Conservation (phyloP, 1,140 invertebrate genomes). For the Eumaeus atala region DNA sequence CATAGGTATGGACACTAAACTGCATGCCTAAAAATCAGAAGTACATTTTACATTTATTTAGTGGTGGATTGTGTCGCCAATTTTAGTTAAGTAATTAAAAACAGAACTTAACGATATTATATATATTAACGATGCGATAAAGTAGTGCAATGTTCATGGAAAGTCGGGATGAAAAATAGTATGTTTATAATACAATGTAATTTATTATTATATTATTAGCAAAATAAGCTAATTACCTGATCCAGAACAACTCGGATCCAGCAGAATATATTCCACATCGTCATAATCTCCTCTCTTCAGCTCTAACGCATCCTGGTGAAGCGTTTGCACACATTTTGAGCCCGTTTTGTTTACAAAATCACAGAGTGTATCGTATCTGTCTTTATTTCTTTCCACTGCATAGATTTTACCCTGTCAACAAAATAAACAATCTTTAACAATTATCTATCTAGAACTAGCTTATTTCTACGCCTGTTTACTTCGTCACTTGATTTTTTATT, state of each 20-base stretch:
- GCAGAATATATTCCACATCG: slow-evolving; percentile 90
- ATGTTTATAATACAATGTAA: too few relatives aligned
- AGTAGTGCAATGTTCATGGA: too few relatives aligned
- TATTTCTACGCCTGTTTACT: too few relatives aligned
- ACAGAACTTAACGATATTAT: too few relatives aligned
- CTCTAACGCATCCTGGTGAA: slow-evolving; percentile 83
- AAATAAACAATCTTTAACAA: background rate
- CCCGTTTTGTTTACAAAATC: slow-evolving; percentile 78
- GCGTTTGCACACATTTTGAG: slow-evolving; percentile 79
- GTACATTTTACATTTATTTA: too few relatives aligned
- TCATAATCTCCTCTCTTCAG: slow-evolving; percentile 77
- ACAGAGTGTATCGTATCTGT: slow-evolving; percentile 79
- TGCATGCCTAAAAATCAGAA: slow-evolving; percentile 53
- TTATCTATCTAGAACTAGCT: background rate
- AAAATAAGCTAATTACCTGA: slow-evolving; percentile 77
- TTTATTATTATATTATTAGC: background rate
- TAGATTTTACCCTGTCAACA: slow-evolving; percentile 80
- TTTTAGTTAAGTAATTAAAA: too few relatives aligned
- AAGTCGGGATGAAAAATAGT: too few relatives aligned
- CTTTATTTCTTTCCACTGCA: slow-evolving; percentile 85
- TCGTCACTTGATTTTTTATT: too few relatives aligned
- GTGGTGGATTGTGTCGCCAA: too few relatives aligned
- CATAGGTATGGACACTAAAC: slow-evolving; percentile 57
- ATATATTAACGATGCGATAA: too few relatives aligned
- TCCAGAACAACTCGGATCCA: slow-evolving; percentile 97